Conservation (phyloP, 1,140 invertebrate genomes). For the Hydropsyche tenuis region DNA sequence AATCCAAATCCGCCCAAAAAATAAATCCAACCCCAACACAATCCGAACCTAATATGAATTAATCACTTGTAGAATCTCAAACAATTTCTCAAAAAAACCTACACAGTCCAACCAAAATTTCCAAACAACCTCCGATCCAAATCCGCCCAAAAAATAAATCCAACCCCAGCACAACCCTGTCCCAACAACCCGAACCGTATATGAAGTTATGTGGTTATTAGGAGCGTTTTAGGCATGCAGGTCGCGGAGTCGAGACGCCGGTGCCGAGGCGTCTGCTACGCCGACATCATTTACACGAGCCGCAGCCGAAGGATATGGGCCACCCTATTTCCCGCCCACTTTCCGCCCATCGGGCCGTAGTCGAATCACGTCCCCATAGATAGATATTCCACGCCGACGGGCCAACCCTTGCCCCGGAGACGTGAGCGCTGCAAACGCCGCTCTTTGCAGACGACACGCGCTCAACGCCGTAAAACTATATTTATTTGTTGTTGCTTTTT, state of each 20-base stretch:
- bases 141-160: constrained; percentile 2
- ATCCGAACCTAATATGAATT: not conserved
- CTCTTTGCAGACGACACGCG: not conserved
- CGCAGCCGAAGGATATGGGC: constrained; percentile 33
- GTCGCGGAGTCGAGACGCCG: constrained; percentile 14
- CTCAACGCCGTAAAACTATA: not conserved
- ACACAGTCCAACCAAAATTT: no score
- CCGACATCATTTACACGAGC: constrained; percentile 48
- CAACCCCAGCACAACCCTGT: not conserved
- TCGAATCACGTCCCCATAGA: constrained; percentile 29
- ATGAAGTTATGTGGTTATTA: not conserved
- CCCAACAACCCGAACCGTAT: not conserved
- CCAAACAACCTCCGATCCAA: no score
- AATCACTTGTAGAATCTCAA: no score
- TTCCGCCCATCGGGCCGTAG: constrained; percentile 10
- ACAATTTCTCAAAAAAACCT: no score
- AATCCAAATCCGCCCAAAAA: not conserved
- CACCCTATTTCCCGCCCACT: not conserved
- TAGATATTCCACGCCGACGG: constrained; percentile 26
- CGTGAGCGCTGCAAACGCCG: not conserved
- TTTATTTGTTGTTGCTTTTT: no score
- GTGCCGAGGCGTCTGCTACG: constrained; percentile 41
- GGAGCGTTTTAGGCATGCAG: constrained; percentile 31
- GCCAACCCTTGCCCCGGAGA: not conserved
- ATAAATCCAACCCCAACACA: not conserved